A percentile compares a stretch with the other conserved stretches of the same genome.
These are phyloP conservation scores for Sminthurinus aureus DNA, from an alignment of 2,888 invertebrate species.

Conservation along the genomic window DNA sequence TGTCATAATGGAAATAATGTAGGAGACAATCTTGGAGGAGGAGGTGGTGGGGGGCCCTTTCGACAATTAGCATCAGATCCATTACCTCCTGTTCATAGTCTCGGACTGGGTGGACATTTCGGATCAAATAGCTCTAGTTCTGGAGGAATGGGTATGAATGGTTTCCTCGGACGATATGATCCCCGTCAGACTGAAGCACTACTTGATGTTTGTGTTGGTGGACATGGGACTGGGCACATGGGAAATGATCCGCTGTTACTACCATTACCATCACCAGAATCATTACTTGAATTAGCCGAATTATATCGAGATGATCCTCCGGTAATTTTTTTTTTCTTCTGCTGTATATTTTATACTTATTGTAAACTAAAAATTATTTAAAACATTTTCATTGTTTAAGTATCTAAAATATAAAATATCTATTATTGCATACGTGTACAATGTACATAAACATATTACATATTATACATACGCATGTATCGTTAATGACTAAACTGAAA, in stretches of 20 bases:
- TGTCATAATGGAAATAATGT: slow-evolving; percentile 63
- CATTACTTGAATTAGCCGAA: slow-evolving; percentile 59
- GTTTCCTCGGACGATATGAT: slow-evolving; percentile 66
- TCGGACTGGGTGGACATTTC: slow-evolving; percentile 66
- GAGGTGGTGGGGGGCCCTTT: slow-evolving; percentile 55
- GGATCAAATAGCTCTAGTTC: slow-evolving; percentile 70
- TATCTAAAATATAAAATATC: no score
- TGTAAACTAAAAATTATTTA: no score
- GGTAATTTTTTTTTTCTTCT: slow-evolving; percentile 42
- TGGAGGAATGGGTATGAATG: slow-evolving; percentile 62
- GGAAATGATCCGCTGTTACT: slow-evolving; percentile 60
- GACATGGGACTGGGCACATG: slow-evolving; percentile 71
- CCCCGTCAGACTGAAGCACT: slow-evolving; percentile 59
- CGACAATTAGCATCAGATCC: slow-evolving; percentile 58
- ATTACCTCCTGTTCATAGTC: slow-evolving; percentile 63
- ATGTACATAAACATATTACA: no score
- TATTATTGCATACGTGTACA: no score
- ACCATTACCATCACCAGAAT: slow-evolving; percentile 59
- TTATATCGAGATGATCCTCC: slow-evolving; percentile 59
- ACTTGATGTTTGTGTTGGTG: slow-evolving; percentile 65
- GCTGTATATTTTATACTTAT: no score
- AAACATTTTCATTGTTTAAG: no score
- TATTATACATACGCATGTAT: no score
- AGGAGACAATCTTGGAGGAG: slow-evolving; percentile 48
- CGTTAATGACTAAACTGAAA: no score